These are phyloP conservation scores for Heliconius himera DNA, from an alignment of 1,140 invertebrate species.

Conservation along the genomic window DNA sequence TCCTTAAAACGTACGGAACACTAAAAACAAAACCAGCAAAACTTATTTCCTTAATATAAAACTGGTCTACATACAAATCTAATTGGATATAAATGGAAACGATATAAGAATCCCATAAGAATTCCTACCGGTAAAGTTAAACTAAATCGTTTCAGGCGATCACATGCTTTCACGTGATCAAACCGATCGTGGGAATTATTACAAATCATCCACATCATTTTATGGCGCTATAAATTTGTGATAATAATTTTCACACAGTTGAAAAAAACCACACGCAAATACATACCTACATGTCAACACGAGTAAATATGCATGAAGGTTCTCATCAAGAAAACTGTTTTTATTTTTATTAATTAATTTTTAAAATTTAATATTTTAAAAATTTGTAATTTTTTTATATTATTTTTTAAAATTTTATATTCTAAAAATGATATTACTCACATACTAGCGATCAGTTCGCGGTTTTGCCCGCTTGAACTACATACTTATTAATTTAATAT, in stretches of 20 bases:
- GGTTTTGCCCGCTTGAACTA: too few relatives aligned
- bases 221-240: slow-evolving; percentile 51
- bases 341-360: too few relatives aligned
- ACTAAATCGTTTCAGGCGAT: slow-evolving; percentile 57
- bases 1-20: too few relatives aligned
- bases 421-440: too few relatives aligned
- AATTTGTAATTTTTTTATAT: too few relatives aligned
- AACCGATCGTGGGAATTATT: slow-evolving; percentile 65
- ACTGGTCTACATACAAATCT: not conserved
- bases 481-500: too few relatives aligned
- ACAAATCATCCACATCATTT: slow-evolving; percentile 56
- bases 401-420: too few relatives aligned
- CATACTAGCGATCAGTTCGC: too few relatives aligned
- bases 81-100: slow-evolving; percentile 44
- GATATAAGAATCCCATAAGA: slow-evolving; percentile 58
- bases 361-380: too few relatives aligned
- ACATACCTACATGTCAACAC: not conserved
- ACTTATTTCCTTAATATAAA: too few relatives aligned
- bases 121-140: slow-evolving; percentile 63
- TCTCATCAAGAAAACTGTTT: too few relatives aligned
- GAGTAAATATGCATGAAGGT: not conserved
- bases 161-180: slow-evolving; percentile 65
- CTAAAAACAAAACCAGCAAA: too few relatives aligned
- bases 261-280: slow-evolving; percentile 13
- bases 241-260: slow-evolving; percentile 47